Conservation (phyloP, 1,140 invertebrate species). For the Leptopilina boulardi region DNA sequence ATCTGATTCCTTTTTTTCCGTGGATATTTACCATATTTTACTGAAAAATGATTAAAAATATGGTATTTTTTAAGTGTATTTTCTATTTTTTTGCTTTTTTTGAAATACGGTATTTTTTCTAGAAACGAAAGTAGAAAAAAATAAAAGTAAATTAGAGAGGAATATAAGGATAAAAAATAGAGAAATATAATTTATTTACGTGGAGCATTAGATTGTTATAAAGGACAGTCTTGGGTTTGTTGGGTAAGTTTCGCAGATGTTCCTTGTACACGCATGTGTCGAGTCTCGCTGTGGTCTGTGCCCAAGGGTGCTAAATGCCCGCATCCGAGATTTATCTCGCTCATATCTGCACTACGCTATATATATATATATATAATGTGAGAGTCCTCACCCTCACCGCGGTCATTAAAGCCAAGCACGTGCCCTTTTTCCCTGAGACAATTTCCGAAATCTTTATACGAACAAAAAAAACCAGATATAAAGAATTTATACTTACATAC, state of each 20-base stretch:
- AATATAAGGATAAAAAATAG: conserved; percentile 35
- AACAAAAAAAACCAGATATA: background rate
- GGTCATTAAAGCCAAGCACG: conserved; percentile 68
- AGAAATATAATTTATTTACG: conserved; percentile 46
- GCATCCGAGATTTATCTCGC: conserved; percentile 70
- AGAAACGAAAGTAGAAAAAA: background rate
- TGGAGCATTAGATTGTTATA: conserved; percentile 55
- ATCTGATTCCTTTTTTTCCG: too few species aligned
- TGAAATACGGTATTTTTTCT: background rate
- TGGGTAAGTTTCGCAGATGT: conserved; percentile 58
- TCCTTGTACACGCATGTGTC: conserved; percentile 42
- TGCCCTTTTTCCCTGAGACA: conserved; percentile 60
- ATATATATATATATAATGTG: too few species aligned
- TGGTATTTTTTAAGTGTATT: too few species aligned
- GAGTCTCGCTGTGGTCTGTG: conserved; percentile 47
- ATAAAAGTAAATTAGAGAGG: conserved; percentile 29
- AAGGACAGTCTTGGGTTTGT: conserved; percentile 49
- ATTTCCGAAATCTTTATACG: conserved; percentile 61
- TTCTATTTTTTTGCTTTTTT: too few species aligned
- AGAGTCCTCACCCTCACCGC: conserved; percentile 33
- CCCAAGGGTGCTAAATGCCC: conserved; percentile 63
- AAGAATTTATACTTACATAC: background rate
- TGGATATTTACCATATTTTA: too few species aligned
- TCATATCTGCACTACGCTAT: conserved; percentile 64
- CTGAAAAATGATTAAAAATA: too few species aligned